Base-by-base conservation (phyloP, 2,888 invertebrate genomes). In the Mythimna loreyi region DNA sequence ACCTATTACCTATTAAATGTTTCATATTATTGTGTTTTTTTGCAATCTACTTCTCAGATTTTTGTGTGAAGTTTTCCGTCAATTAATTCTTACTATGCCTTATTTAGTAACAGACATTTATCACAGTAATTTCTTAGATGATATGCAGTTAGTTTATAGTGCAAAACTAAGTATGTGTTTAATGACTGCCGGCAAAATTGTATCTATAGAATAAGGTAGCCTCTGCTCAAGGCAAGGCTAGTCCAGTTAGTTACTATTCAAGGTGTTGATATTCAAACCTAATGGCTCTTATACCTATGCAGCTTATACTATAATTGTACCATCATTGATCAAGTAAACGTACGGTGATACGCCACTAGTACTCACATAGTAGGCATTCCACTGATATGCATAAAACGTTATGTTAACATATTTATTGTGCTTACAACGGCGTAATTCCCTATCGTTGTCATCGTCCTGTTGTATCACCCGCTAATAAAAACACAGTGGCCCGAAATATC, bases 171-270 rank as follows among this genome's bases (percentile, higher is more conserved):
- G 45, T 66, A 52, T 40, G 75, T 40, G 30, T 60, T 11, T 23
- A 57, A 53, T n/a, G 19, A 19, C 13, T 43, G 25, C 60, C 6
- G 21, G 61, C 25, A 33, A 68, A 30, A 5, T 40, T 21, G 58
- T 60, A 19, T 23, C n/a, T 36, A 52, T 50, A 36, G 16, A 64
- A 11, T 49, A 28, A 58, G 9, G n/a, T 11, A 57, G 43, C 45
- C 19, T 75, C 43, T 62, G 49, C 40, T 66, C 73, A 55, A 78
- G 73, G 66, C 40, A 62, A 78, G n/a, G 56, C 68, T 56, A 52
- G 50, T 9, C n/a, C 43, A 50, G 45, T 28, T 63, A 43, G 55
- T 65, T 72, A 45, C 58, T 47, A 58, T 52, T 71, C 78, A 64
- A 75, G 60, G 65, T 57, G 9, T 67, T 59, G 59, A 56, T 43